Evolutionary conservation across 2,888 invertebrate genomes (phyloP).

Genomic region (Omphaloscelis lunosa): DNA sequence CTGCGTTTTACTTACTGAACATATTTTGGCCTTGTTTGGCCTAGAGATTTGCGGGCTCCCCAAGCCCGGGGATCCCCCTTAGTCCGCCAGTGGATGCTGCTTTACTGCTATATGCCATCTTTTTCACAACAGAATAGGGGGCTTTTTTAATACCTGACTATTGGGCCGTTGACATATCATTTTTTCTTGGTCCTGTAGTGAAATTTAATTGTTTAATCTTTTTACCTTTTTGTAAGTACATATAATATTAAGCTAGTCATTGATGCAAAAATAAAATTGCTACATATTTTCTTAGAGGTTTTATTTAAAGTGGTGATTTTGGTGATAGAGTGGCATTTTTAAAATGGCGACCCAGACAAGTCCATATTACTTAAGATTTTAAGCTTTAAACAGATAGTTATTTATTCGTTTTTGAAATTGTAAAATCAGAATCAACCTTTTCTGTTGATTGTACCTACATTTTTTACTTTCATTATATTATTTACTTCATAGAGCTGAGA

Average conservation of each 20-base stretch:
- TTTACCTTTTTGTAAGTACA: neutral
- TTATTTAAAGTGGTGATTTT: neutral
- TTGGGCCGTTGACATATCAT: neutral
- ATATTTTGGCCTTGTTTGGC: no score
- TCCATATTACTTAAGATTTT: neutral
- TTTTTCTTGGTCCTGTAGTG: neutral
- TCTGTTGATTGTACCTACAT: neutral
- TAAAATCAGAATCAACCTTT: neutral
- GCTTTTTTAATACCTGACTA: no score
- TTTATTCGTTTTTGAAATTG: neutral
- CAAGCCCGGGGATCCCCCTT: no score
- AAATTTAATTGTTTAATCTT: neutral
- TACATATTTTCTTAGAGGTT: neutral
- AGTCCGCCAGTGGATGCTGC: no score
- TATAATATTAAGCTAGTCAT: neutral
- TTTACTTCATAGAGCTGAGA: neutral
- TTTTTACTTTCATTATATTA: neutral
- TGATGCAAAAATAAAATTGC: neutral
- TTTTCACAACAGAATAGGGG: no score
- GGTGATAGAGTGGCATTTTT: no score
- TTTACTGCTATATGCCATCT: no score
- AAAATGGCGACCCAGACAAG: neutral
- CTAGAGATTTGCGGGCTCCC: no score
- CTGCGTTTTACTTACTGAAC: no score
- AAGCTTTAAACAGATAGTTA: neutral